Evolutionary conservation across 2,888 invertebrate genomes (phyloP).

Genomic region (Dromius quadrimaculatus): DNA sequence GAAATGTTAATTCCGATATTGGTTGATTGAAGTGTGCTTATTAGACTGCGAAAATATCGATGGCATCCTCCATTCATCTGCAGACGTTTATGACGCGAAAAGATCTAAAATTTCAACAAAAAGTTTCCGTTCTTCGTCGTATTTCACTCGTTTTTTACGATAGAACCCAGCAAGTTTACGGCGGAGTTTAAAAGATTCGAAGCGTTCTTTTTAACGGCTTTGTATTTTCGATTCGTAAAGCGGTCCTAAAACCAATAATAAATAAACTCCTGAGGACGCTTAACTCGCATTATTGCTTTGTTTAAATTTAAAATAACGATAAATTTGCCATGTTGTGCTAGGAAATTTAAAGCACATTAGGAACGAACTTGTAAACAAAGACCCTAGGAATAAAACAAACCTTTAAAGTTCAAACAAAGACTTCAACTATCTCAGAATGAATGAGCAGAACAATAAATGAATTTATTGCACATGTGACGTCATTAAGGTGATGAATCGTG

Average conservation of each 20-base stretch:
- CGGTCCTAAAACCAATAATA: slow-evolving; percentile 45
- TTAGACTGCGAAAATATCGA: too few relatives aligned
- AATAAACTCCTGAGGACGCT: slow-evolving; percentile 50
- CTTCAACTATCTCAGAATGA: too few relatives aligned
- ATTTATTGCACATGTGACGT: too few relatives aligned
- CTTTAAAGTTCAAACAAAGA: too few relatives aligned
- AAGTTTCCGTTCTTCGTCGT: slow-evolving; percentile 7
- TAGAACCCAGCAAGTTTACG: slow-evolving; percentile 21
- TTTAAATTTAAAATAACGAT: slow-evolving; percentile 48
- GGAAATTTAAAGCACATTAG: slow-evolving; percentile 33
- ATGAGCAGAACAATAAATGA: too few relatives aligned
- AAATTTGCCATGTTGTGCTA: slow-evolving; percentile 25
- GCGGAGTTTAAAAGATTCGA: slow-evolving; percentile 44
- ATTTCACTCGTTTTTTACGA: slow-evolving; percentile 47
- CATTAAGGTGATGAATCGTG: too few relatives aligned
- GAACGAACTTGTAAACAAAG: slow-evolving; percentile 38
- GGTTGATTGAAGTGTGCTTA: too few relatives aligned
- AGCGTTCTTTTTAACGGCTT: slow-evolving; percentile 46
- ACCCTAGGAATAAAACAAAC: slow-evolving; percentile 20
- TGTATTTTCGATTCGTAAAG: slow-evolving; percentile 48
- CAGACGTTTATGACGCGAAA: slow-evolving; percentile 47
- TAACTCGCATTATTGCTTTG: slow-evolving; percentile 43
- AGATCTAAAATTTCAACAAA: slow-evolving; percentile 40
- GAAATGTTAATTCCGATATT: too few relatives aligned
- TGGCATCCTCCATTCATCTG: too few relatives aligned